Base-by-base conservation (phyloP, 2,888 invertebrate species). In the Netelia inedita region DNA sequence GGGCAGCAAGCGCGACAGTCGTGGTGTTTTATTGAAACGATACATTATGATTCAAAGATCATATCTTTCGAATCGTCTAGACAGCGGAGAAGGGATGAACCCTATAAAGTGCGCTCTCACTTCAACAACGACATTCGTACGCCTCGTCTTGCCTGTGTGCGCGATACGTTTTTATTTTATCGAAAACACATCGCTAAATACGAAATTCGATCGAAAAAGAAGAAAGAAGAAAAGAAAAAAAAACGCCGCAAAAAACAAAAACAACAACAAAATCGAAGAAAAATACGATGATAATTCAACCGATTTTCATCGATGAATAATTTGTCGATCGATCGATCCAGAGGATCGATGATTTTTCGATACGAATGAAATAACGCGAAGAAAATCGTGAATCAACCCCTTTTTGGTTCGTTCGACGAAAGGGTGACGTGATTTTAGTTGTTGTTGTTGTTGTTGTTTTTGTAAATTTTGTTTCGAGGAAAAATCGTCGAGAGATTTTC, bases 21-120 rank as follows among this genome's bases (percentile, higher is more conserved):
- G 73, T 68, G 73, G 83, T 89, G 90, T 91, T 92, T 91, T 91
- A 91, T 92, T 92, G 90, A 90, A 91, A 89, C 89, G 92, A 92
- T 93, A 92, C 91, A 92, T 93, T 93, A 93, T 91, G 91, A 92
- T 92, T 92, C 92, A 91, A 88, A 92, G 92, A 93, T 93, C 89
- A 91, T 92, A 93, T 93, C 92, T 92, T 89, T 85, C 90, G 91
- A 91, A 91, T 92, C 92, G 92, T 93, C 92, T 93, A 93, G 93
- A 93, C 93, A 88, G 86, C 88, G 88, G 89, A 88, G 91, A 90
- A 88, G 91, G 91, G 91, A 91, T 91, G 88, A 89, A 91, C 90
- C 91, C 91, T 92, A 92, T 92, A 92, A 91, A 92, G 89, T 88
- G 87, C 87, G 88, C 82, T 65, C 63, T 57, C 72, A 78, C 82